phyloP scores from a whole-genome alignment of 2,888 invertebrate species.

The Troides oblongomaculatus region DNA sequence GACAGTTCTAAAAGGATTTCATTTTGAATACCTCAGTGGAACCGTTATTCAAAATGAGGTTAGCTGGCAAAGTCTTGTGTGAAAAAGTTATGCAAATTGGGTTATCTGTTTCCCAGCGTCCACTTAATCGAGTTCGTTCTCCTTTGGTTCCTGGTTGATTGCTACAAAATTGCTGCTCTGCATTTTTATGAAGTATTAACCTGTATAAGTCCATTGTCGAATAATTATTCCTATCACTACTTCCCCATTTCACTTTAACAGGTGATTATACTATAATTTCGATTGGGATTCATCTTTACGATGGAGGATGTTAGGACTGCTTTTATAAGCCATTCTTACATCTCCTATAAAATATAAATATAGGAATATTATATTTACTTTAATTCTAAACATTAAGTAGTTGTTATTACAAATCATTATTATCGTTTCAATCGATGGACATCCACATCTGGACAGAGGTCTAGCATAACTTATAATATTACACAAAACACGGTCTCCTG shows the following conservation, averaged over 20 bases:
- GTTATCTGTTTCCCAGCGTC: constrained; percentile 74
- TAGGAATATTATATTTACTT: too few relatives aligned
- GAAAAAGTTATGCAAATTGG: constrained; percentile 75
- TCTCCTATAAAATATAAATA: too few relatives aligned
- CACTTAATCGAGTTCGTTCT: constrained; percentile 74
- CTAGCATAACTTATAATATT: too few relatives aligned
- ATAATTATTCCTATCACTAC: constrained; percentile 12
- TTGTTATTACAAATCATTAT: too few relatives aligned
- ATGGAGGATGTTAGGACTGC: too few relatives aligned
- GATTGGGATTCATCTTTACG: not conserved
- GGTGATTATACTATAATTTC: not conserved
- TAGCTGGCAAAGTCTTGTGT: constrained; percentile 57
- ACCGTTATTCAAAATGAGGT: constrained; percentile 54
- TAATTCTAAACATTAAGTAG: too few relatives aligned
- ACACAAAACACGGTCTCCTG: too few relatives aligned
- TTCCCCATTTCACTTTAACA: not conserved
- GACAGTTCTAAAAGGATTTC: not conserved
- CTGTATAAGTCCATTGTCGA: constrained; percentile 17
- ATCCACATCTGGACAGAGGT: too few relatives aligned
- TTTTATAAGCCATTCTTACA: too few relatives aligned
- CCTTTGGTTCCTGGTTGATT: constrained; percentile 45
- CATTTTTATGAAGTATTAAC: constrained; percentile 72
- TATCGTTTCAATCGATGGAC: too few relatives aligned
- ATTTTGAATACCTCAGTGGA: constrained; percentile 7
- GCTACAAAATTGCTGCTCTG: constrained; percentile 66